phyloP scores from a whole-genome alignment of 2,888 invertebrate genomes.

The Sesia apiformis region DNA sequence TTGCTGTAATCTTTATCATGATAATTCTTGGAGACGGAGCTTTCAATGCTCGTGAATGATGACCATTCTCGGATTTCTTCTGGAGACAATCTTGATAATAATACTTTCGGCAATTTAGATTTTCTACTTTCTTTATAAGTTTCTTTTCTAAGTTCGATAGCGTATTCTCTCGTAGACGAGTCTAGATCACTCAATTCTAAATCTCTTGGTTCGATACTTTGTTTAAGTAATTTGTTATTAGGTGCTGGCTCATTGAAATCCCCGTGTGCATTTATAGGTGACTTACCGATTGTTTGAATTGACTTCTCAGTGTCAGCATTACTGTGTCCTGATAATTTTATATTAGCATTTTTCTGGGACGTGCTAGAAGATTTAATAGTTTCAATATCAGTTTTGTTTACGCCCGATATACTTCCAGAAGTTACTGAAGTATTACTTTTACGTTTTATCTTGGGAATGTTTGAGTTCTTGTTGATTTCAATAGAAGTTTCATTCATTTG shows the following conservation, averaged over 20 bases:
- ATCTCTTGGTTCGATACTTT: conserved; percentile 27
- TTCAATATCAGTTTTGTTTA: no score
- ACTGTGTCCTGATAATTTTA: conserved; percentile 1
- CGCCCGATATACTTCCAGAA: no score
- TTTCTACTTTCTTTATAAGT: conserved; percentile 5
- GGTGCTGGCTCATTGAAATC: conserved; percentile 42
- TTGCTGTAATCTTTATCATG: not conserved
- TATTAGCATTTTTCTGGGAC: conserved; percentile 7
- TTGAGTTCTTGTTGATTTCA: no score
- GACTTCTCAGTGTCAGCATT: conserved; percentile 26
- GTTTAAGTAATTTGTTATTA: conserved; percentile 17
- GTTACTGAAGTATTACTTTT: no score
- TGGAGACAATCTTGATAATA: not conserved
- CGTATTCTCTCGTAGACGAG: conserved; percentile 31
- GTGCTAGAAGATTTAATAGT: no score
- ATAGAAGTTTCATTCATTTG: no score
- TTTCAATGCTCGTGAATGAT: not conserved
- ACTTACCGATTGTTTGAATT: conserved; percentile 33
- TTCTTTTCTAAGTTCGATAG: conserved; percentile 26
- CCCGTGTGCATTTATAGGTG: conserved; percentile 44
- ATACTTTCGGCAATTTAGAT: not conserved
- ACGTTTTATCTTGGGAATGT: no score
- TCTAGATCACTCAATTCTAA: conserved; percentile 32
- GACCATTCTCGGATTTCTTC: conserved; percentile 11
- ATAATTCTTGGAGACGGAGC: not conserved